phyloP scores from a whole-genome alignment of 2,113 vertebrate species.

The Chaetodon trifascialis region DNA sequence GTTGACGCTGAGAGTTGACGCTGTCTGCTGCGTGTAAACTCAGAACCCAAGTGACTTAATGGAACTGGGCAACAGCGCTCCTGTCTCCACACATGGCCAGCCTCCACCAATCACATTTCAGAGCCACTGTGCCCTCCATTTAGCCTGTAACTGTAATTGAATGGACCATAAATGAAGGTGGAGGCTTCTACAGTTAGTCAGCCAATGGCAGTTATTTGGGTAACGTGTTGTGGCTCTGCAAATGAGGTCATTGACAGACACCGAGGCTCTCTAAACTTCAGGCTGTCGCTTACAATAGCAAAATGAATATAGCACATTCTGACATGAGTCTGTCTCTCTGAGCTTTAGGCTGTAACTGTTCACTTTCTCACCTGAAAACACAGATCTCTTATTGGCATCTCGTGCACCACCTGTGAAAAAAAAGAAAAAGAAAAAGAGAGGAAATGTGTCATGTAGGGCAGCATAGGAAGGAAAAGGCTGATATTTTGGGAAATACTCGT shows the following conservation, averaged over 20 bases:
- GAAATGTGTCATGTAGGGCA: constrained; percentile 7
- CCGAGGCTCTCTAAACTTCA: constrained; percentile 41
- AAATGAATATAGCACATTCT: constrained; percentile 15
- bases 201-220: constrained; percentile 65
- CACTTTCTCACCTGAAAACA: constrained; percentile 84
- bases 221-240: constrained; percentile 53
- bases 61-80: constrained; percentile 74
- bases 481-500: not conserved
- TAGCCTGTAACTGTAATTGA: constrained; percentile 70
- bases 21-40: constrained; percentile 77
- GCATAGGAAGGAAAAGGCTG: not conserved
- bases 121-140: constrained; percentile 66
- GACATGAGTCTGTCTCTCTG: not conserved
- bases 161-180: constrained; percentile 77
- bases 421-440: constrained; percentile 52
- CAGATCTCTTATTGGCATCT: constrained; percentile 83
- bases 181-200: constrained; percentile 65
- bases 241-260: constrained; percentile 77
- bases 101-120: constrained; percentile 58
- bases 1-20: constrained; percentile 76
- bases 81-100: constrained; percentile 66
- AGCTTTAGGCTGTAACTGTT: not conserved
- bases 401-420: constrained; percentile 73
- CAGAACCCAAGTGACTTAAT: constrained; percentile 81
- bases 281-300: constrained; percentile 35